Conservation (phyloP, 1,140 invertebrate species). For the Phthorimaea operculella region DNA sequence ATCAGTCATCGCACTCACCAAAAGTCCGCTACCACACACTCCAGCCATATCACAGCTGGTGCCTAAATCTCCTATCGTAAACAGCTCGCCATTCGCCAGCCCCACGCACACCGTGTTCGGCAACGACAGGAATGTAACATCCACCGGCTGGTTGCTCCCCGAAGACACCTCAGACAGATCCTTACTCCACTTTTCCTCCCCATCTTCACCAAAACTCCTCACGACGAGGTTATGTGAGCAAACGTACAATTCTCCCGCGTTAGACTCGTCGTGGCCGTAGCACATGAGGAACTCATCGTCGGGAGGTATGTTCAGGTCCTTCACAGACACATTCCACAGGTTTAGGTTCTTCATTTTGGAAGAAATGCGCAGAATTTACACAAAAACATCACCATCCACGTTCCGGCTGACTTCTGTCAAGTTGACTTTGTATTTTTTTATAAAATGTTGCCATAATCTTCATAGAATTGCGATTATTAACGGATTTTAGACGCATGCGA, state of each 20-base stretch:
- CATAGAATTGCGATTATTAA: not conserved
- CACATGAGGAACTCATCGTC: conserved; percentile 32
- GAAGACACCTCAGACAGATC: conserved; percentile 37
- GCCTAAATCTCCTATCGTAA: conserved; percentile 35
- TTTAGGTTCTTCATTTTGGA: conserved; percentile 48
- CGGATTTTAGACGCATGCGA: too few relatives aligned
- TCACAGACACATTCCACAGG: conserved; percentile 35
- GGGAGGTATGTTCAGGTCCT: conserved; percentile 26
- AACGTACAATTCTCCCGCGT: conserved; percentile 39
- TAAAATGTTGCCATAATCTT: not conserved
- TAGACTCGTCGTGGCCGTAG: conserved; percentile 39
- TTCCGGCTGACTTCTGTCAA: not conserved
- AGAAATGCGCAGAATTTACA: conserved; percentile 1
- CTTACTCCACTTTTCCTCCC: conserved; percentile 38
- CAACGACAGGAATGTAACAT: conserved; percentile 49
- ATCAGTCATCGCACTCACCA: conserved; percentile 18
- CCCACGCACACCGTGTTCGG: conserved; percentile 42
- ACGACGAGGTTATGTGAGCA: conserved; percentile 53
- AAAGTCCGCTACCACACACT: conserved; percentile 45
- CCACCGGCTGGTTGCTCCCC: conserved; percentile 33
- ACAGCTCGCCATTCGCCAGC: conserved; percentile 48
- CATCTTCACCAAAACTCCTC: conserved; percentile 33
- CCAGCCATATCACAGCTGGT: conserved; percentile 37
- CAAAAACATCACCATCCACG: not conserved
- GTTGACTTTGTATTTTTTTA: not conserved